Percentiles rank a stretch among this genome's conserved stretches.
Evolutionary conservation across 1,140 invertebrate genomes (phyloP).

Genomic region (Pseudomyrmex pallidus): DNA sequence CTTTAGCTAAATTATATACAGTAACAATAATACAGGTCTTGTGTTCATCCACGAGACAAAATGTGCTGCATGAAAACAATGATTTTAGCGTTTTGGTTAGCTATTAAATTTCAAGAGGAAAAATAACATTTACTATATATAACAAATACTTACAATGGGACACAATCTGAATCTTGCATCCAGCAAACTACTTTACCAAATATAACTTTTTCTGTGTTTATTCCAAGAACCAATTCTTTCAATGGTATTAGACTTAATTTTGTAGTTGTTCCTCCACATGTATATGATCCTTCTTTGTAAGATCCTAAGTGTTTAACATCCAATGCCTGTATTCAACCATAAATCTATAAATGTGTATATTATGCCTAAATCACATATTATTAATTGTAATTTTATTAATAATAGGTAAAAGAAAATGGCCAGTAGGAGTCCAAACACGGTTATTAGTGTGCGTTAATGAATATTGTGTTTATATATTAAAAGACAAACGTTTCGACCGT

Average conservation of each 20-base stretch:
- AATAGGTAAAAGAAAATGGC: too few relatives aligned
- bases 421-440: too few relatives aligned
- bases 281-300: conserved; percentile 87
- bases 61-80: conserved; percentile 88
- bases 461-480: too few relatives aligned
- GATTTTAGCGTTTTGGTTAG: conserved; percentile 23
- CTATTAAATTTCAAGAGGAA: background rate
- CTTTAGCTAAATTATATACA: conserved; percentile 93
- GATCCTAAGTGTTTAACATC: conserved; percentile 87
- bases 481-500: too few relatives aligned
- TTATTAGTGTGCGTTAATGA: too few relatives aligned
- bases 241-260: conserved; percentile 85
- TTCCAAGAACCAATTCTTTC: conserved; percentile 85
- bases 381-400: conserved; percentile 19
- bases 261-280: conserved; percentile 84
- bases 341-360: conserved; percentile 71
- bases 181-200: conserved; percentile 93
- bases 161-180: conserved; percentile 90
- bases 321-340: conserved; percentile 82
- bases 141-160: conserved; percentile 90
- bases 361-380: conserved; percentile 57
- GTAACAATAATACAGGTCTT: conserved; percentile 90
- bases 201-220: conserved; percentile 89
- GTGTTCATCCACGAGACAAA: conserved; percentile 91
- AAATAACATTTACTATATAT: background rate